Base-by-base conservation (phyloP, 2,888 invertebrate species). In the Lasioglossum pauxillum region DNA sequence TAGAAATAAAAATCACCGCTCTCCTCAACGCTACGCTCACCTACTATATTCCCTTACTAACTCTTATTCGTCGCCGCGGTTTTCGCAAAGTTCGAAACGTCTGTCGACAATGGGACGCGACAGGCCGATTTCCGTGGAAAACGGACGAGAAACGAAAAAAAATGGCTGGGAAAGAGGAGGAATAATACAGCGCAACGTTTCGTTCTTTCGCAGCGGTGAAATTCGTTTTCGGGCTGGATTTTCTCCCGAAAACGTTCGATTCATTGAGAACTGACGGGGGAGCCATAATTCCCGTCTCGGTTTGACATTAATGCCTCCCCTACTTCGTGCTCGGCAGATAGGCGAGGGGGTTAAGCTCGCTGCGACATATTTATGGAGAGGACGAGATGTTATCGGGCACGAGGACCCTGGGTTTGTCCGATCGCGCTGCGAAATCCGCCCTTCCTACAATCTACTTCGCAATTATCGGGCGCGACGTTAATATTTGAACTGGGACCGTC, bases 251-350 rank as follows among this genome's bases (percentile, higher is more conserved):
- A 95, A 95, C 93, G 95, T 93, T 95, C 95, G 95, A 95, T 95
- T 95, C 95, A 94, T 95, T 95, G 94, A 94, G 94, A 95, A 95
- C 95, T 95, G 95, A 95, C 95, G 95, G 94, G 95, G 95, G 95
- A 95, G 94, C 95, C 94, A 95, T 95, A 95, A 95, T 94, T 95
- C 93, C 93, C 94, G 93, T 95, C 94, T 94, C 93, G 93, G 93
- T 95, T 95, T 95, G 95, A 95, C 95, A 92, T 95, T 95, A 95
- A 95, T 95, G 95, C 95, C 93, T 93, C 94, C 95, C 94, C 94
- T 92, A 93, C 94, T 93, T 93, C 94, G 93, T 91, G 89, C 90
- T 89, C 92, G 94, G 93, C 91, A 95, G 95, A 95, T 95, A 95
- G 95, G 94, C 95, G 94, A 93, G 94, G 94, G 95, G 95, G 95